These are phyloP conservation scores for Dufourea novaeangliae DNA, from an alignment of 1,140 invertebrate genomes.

Conservation along the genomic window DNA sequence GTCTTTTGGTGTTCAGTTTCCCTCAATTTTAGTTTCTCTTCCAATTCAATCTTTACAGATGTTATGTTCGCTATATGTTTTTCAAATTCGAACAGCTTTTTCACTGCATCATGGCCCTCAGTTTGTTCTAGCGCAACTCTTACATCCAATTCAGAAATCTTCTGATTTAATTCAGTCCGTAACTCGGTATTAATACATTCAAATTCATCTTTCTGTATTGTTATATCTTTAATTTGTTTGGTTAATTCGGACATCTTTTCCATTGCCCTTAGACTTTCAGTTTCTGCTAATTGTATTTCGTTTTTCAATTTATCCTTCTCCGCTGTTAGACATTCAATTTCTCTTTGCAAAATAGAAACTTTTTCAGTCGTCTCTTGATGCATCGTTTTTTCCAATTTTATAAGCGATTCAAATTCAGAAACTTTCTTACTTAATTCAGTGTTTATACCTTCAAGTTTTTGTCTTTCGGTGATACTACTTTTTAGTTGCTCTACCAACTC, in stretches of 20 bases:
- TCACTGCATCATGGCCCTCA: neutral
- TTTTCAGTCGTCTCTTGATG: neutral
- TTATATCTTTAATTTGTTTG: neutral
- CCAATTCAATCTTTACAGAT: neutral
- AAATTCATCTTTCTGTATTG: too few relatives aligned
- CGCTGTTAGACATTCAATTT: slow-evolving; percentile 28
- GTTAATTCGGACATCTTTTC: neutral
- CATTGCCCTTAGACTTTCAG: neutral
- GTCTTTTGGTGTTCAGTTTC: slow-evolving; percentile 11
- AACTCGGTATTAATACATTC: neutral
- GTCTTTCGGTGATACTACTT: slow-evolving; percentile 5
- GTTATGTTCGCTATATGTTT: too few relatives aligned
- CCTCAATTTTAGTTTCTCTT: neutral
- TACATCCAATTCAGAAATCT: neutral
- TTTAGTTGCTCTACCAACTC: slow-evolving; percentile 2
- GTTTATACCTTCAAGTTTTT: slow-evolving; percentile 11
- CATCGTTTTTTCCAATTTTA: too few relatives aligned
- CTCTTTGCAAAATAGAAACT: neutral
- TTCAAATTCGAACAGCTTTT: too few relatives aligned
- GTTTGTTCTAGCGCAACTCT: neutral
- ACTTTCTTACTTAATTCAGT: slow-evolving; percentile 27
- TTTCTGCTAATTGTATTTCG: neutral
- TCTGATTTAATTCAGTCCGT: neutral
- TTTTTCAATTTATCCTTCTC: slow-evolving; percentile 3
- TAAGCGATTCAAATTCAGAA: neutral